Base-by-base conservation (phyloP, 2,113 vertebrate species). In the Litocranius walleri region DNA sequence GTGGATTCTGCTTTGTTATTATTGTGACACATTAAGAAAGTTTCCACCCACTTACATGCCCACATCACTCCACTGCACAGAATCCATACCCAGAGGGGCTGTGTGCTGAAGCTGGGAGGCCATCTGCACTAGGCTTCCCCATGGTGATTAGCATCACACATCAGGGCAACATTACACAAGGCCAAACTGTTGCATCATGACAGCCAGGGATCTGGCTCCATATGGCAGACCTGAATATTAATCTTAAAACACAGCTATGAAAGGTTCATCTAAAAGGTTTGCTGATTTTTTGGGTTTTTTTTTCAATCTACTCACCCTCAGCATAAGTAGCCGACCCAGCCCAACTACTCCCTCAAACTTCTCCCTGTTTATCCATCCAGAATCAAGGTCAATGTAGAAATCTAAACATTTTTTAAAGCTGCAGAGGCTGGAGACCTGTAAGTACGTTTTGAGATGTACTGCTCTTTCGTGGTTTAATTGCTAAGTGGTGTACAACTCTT, bases 31-130 rank as follows among this genome's bases (percentile, higher is more conserved):
- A 98, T 98, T 74, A 98, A 98, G 98, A 98, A 98, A 97, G 96
- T 98, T 98, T 98, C 98, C 98, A 97, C 98, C 99, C 98, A 98
- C 99, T 97, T 97, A n/a, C 92, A 36, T 91, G 97, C 97, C 97
- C 97, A 98, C 94, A 97, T 29, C 93, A 45, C 80, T 96, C 90
- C 87, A 45, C 91, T 45, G 57, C 87, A 88, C 95, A 97, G 95
- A 95, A 94, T 71, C 84, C 88, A 6, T 92, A 95, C 21, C 91
- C 97, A 95, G 82, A 83, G 92, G 83, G 90, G 89, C 95, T 90
- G 92, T 1, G 1, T 92, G 94, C 77, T 45, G 87, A 95, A 96
- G 97, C 97, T 87, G 50, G 89, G 61, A 97, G 93, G 48, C 98
- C 88, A 14, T 98, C 97, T 98, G 98, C 78, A 97, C 90, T 1